Evolutionary conservation across 2,113 vertebrate genomes (phyloP).

Genomic region (Loxodonta africana): DNA sequence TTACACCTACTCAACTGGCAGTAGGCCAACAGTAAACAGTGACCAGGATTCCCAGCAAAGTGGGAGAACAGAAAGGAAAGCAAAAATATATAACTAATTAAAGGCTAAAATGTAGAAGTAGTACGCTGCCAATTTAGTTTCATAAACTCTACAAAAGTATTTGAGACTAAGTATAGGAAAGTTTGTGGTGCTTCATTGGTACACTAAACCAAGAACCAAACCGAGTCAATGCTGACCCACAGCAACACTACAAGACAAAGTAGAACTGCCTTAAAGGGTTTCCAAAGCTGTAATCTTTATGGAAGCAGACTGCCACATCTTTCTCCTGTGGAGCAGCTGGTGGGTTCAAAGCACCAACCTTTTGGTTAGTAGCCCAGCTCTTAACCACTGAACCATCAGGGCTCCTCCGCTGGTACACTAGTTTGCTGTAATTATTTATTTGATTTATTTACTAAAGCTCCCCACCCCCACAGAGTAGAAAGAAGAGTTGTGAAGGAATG

Average conservation of each 20-base stretch:
- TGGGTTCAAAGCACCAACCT: too few species aligned
- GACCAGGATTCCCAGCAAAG: not conserved
- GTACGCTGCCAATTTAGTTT: not conserved
- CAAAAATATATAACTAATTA: not conserved
- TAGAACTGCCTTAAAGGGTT: too few species aligned
- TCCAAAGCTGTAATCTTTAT: too few species aligned
- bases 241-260: too few species aligned
- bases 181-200: not conserved
- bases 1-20: not conserved
- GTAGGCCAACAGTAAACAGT: accelerated
- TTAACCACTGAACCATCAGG: too few species aligned
- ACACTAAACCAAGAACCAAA: too few species aligned
- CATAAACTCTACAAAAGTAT: not conserved
- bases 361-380: too few species aligned
- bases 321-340: too few species aligned
- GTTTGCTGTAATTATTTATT: not conserved
- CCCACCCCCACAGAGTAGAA: not conserved
- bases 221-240: too few species aligned
- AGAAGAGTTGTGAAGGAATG: not conserved
- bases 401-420: not conserved
- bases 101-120: not conserved
- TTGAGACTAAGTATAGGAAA: not conserved
- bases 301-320: too few species aligned
- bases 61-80: not conserved
- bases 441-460: not conserved